Percentiles rank a stretch among this genome's conserved stretches.
Conservation (phyloP, 2,113 vertebrate genomes). For the Catharus minimus region DNA sequence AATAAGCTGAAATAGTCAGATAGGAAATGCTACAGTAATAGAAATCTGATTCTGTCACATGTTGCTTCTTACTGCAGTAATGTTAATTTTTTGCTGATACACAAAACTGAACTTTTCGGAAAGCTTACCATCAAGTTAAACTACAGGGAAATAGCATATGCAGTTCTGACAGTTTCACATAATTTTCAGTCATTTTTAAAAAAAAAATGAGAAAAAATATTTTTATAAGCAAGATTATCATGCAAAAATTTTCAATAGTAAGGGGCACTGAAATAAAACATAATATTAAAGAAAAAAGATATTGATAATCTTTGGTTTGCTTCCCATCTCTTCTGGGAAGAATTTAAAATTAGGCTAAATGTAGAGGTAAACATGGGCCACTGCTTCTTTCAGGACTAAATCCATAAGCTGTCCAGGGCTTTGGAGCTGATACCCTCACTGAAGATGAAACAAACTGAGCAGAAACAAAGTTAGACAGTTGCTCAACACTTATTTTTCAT, state of each 20-base stretch:
- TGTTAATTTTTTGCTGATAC: background rate
- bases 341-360: background rate
- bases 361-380: too few relatives aligned
- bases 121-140: background rate
- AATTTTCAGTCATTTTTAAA: background rate
- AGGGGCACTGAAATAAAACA: background rate
- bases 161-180: background rate
- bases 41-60: background rate
- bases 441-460: too few relatives aligned
- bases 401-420: too few relatives aligned
- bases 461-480: too few relatives aligned
- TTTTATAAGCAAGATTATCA: background rate
- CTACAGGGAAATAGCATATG: background rate
- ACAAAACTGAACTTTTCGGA: background rate
- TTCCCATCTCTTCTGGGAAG: background rate
- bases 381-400: too few relatives aligned
- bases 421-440: too few relatives aligned
- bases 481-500: too few relatives aligned
- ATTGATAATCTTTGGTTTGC: background rate
- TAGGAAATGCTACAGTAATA: background rate
- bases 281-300: background rate
- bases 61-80: background rate
- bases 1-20: background rate
- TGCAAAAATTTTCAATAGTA: background rate
- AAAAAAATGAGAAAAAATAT: background rate